Evolutionary conservation across 2,888 invertebrate genomes (phyloP).

Genomic region (Tenthredo scrophulariae): DNA sequence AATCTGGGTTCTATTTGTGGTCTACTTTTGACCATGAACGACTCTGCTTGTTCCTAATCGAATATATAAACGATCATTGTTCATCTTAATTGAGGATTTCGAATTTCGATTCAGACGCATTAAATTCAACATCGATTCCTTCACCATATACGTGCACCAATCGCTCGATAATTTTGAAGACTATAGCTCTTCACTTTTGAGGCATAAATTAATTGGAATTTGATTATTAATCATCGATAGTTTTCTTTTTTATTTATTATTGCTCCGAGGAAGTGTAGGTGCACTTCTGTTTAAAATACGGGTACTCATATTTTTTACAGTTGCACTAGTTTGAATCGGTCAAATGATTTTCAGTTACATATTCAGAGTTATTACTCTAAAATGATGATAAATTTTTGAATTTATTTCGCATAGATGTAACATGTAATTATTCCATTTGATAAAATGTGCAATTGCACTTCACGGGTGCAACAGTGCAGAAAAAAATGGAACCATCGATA

Average conservation of each 20-base stretch:
- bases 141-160: neutral
- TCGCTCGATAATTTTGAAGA: neutral
- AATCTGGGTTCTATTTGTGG: slow-evolving; percentile 1
- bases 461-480: slow-evolving; percentile 1
- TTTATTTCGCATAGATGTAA: neutral
- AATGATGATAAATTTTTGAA: neutral
- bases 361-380: neutral
- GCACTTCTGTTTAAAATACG: neutral
- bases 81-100: neutral
- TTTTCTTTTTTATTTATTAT: neutral
- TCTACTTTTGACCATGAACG: slow-evolving; percentile 5
- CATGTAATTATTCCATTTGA: neutral
- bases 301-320: neutral
- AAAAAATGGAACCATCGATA: neutral
- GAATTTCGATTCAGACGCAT: neutral
- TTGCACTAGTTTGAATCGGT: neutral
- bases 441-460: neutral
- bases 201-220: neutral
- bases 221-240: neutral
- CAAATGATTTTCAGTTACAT: neutral
- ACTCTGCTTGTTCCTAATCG: neutral
- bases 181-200: neutral
- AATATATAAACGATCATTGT: neutral
- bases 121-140: neutral
- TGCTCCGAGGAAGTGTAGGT: neutral